phyloP scores from a whole-genome alignment of 1,140 invertebrate species.

The Drosophila tani region DNA sequence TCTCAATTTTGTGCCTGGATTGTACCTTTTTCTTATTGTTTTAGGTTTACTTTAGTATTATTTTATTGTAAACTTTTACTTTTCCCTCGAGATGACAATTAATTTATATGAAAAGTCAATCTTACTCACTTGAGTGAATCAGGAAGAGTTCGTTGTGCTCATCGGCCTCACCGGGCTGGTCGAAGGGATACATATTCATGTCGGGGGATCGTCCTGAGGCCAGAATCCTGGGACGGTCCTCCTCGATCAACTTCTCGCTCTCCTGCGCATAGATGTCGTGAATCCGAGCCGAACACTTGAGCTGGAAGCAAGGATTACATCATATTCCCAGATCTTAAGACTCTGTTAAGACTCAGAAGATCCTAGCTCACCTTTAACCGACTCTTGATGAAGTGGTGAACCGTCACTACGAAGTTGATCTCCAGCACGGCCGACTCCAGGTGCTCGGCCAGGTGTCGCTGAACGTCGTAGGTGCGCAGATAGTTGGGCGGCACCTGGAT shows the following conservation, averaged over 20 bases:
- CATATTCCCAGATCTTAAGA: neutral
- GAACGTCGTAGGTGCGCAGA: constrained; percentile 70
- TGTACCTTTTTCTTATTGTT: rapidly evolving
- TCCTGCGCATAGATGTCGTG: constrained; percentile 81
- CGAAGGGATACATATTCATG: constrained; percentile 81
- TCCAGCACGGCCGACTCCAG: constrained; percentile 78
- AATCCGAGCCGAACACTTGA: constrained; percentile 80
- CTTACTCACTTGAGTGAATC: constrained; percentile 75
- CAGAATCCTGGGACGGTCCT: constrained; percentile 80
- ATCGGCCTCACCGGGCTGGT: constrained; percentile 65
- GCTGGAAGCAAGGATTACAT: constrained; percentile 26
- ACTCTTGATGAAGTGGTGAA: constrained; percentile 86
- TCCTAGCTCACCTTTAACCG: constrained; percentile 85
- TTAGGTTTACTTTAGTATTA: neutral
- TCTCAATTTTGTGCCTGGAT: neutral
- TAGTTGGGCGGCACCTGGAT: constrained; percentile 85
- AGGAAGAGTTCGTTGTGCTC: constrained; percentile 77
- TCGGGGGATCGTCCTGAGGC: constrained; percentile 83
- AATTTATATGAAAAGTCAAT: neutral
- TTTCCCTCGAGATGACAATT: neutral
- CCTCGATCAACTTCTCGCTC: constrained; percentile 80
- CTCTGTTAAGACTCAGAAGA: neutral
- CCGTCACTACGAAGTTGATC: constrained; percentile 86
- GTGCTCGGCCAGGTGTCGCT: constrained; percentile 73
- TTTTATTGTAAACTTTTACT: neutral